Evolutionary conservation across 53 echinoderm and acorn worm genomes (phyloP).

Genomic region (Henricia sp.): DNA sequence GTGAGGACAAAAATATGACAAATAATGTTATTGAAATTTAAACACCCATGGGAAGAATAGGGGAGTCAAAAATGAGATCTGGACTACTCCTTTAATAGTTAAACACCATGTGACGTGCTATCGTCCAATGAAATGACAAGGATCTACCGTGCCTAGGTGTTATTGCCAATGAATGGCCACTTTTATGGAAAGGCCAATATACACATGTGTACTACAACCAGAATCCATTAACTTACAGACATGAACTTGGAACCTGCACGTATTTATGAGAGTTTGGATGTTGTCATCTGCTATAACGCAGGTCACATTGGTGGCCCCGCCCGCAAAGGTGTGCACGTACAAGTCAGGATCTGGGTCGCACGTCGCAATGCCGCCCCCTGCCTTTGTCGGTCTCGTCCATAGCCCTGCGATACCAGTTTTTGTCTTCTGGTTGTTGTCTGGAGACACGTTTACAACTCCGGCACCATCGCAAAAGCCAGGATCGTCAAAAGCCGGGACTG

Average conservation of each 20-base stretch:
- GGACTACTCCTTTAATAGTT: too few relatives aligned
- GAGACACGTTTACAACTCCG: background rate
- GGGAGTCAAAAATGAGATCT: too few relatives aligned
- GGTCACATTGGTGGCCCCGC: background rate
- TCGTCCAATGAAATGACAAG: too few relatives aligned
- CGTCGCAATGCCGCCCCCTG: background rate
- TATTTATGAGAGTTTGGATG: background rate
- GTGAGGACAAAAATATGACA: too few relatives aligned
- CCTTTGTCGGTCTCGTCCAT: conserved; percentile 2
- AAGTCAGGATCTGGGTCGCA: conserved; percentile 10
- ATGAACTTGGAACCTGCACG: conserved; percentile 5
- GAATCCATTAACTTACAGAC: background rate
- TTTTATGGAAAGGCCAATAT: background rate
- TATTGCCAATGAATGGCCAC: too few relatives aligned
- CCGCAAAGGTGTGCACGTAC: background rate
- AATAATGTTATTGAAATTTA: too few relatives aligned
- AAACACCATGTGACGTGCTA: too few relatives aligned
- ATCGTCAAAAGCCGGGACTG: conserved; percentile 8
- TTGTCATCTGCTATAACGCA: background rate
- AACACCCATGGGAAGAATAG: too few relatives aligned
- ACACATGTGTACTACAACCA: background rate
- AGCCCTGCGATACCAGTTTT: background rate
- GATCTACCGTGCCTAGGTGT: too few relatives aligned
- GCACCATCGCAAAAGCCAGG: background rate
- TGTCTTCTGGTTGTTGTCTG: background rate